Base-by-base conservation (phyloP, 2,113 vertebrate genomes). In the Cepphus grylle region DNA sequence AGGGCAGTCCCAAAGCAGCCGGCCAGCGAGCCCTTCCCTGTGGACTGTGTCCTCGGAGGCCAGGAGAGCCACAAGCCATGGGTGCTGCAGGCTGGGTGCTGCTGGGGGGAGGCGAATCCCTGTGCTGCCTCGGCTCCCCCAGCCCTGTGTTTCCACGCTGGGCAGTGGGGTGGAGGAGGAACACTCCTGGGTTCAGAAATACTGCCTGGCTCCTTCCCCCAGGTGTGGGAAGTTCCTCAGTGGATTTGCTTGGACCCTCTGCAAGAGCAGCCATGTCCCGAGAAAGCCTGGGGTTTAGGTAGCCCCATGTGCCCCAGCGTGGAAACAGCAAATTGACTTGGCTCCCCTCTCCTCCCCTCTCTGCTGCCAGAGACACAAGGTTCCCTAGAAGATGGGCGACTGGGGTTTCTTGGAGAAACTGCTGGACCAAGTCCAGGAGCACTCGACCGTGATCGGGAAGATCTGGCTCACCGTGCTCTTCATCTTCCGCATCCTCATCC, bases 381-480 rank as follows among this genome's bases (percentile, higher is more conserved):
- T 3, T 78, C 77, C 81, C 67, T 88, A 80, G 85, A 96, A 96
- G 97, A 99, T 99, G 98, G 99, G 98, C 42, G 99, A 99, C 98
- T 99, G 99, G 99, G 98, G 98, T 83, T 99, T 99, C 96, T 98
- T 99, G 73, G 99, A 99, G 97, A 98, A 99, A 90, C 97, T 99
- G 91, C 98, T 99, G 96, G 99, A 99, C 98, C 99, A 99, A 92
- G 99, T 99, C 61, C 99, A 99, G 98, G 99, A 99, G 97, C 99
- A 99, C 91, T 99, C 99, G 0, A 99, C 99, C 0, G 98, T 97
- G 52, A 97, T 99, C 7, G 99, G 99, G 80, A 99, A 99, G 38
- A 98, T 99, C 97, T 99, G 99, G 99, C 98, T 99, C 59, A 99
- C 99, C 0, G 99, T 99, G 21, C 99, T 99, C 73, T 99, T 99